phyloP scores from a whole-genome alignment of 2,113 vertebrate genomes.

The Syrrhaptes paradoxus region DNA sequence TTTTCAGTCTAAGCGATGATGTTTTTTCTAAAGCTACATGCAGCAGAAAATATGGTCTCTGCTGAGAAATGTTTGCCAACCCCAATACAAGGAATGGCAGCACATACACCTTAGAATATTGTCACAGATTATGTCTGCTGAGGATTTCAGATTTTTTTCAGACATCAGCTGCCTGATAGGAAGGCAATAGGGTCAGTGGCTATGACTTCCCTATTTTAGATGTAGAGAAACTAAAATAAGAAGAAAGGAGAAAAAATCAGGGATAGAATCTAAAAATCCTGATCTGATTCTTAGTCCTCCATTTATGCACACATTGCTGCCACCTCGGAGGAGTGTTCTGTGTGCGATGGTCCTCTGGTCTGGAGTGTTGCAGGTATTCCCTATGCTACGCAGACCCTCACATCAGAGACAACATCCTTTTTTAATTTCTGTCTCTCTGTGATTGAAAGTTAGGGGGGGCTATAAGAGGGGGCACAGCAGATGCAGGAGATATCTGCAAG shows the following conservation, averaged over 20 bases:
- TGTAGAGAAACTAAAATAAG: background rate
- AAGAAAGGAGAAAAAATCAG: background rate
- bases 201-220: background rate
- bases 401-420: background rate
- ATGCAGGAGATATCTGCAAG: background rate
- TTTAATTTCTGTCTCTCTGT: background rate
- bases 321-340: background rate
- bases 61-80: constrained; percentile 23
- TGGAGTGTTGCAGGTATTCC: background rate
- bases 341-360: rapidly evolving
- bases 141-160: background rate
- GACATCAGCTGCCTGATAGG: background rate
- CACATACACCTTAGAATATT: background rate
- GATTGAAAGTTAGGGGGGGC: background rate
- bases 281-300: background rate
- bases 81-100: background rate
- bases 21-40: constrained; percentile 53
- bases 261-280: background rate
- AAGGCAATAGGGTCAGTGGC: background rate
- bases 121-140: background rate
- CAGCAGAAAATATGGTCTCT: constrained; percentile 27
- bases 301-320: background rate
- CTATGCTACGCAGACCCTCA: rapidly evolving
- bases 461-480: background rate
- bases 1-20: constrained; percentile 43